Base-by-base conservation (phyloP, 2,888 invertebrate species). In the Parochlus steinenii region DNA sequence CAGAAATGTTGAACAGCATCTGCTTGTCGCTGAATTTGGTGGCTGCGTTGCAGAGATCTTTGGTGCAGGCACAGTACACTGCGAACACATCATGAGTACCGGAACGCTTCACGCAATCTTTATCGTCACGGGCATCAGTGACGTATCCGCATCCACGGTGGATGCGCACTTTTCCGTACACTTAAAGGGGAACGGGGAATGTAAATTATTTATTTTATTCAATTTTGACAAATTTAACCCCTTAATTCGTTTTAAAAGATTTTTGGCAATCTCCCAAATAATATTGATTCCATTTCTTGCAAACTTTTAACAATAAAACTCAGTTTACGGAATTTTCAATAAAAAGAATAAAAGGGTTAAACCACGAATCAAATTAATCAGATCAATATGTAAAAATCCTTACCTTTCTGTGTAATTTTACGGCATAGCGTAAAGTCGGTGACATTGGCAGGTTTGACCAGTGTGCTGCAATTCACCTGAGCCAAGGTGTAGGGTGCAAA, bases 401-500 rank as follows among this genome's bases (percentile, higher is more conserved):
- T 45, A 83, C 83, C 71, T 58, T 74, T 80, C 63, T 82, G 82
- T 38, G 71, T 68, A 47, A 77, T 81, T 58, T 87, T 80, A 40
- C 90, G 66, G 60, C 92, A 92, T 42, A 86, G 62, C 1, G 71
- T 71, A 0, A n/a, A n/a, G n/a, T n/a, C n/a, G n/a, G n/a, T n/a
- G n/a, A n/a, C n/a, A 27, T 64, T 64, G 27, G 79, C 60, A 48
- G 82, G 81, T 45, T 80, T 77, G 10, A 72, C 64, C 0, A 71
- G 72, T 41, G 73, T 65, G 36, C 78, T 76, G 59, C 90, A 92
- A 55, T 87, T 81, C 16, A 83, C 76, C 45, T 75, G 69, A 17
- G 85, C 87, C 48, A 89, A 70, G 32, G 81, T 79, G 57, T 76
- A 83, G 15, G 82, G 68, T 52, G 86, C 77, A 53, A 92, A 90